Conservation (phyloP, 2,797 vertebrate genomes). For the Bovichtus diacanthus region DNA sequence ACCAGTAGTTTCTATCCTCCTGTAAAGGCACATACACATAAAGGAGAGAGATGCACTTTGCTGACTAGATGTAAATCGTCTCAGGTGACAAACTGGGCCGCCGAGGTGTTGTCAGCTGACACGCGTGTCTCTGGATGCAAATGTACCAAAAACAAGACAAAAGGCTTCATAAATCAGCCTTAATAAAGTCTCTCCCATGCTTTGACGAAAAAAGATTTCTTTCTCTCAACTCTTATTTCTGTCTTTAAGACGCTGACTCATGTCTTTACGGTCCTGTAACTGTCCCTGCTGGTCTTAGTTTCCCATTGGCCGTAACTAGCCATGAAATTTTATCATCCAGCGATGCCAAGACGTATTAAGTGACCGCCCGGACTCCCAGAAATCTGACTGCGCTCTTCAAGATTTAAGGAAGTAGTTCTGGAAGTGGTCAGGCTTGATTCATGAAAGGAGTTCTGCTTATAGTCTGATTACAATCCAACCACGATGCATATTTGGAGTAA, state of each 20-base stretch:
- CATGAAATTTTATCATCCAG: conserved; percentile 65
- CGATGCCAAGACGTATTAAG: conserved; percentile 61
- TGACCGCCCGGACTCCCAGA: conserved; percentile 36
- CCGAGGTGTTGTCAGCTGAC: not conserved
- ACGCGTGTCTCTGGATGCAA: conserved; percentile 4
- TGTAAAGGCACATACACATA: not conserved
- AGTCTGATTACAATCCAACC: conserved; percentile 47
- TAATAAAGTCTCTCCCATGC: conserved; percentile 23
- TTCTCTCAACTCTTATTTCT: conserved; percentile 39
- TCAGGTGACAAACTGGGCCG: not conserved
- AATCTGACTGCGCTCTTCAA: conserved; percentile 18
- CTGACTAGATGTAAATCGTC: not conserved
- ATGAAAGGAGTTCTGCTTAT: conserved; percentile 11
- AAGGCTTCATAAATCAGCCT: conserved; percentile 18
- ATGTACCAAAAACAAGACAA: conserved; percentile 19
- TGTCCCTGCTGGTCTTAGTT: conserved; percentile 47
- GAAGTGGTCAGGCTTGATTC: conserved; percentile 14
- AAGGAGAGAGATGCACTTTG: not conserved
- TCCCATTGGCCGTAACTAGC: conserved; percentile 54
- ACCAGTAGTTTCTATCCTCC: not conserved
- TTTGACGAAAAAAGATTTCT: conserved; percentile 40
- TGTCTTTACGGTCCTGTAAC: conserved; percentile 63
- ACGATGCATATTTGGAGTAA: conserved; percentile 26
- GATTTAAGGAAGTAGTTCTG: conserved; percentile 4
- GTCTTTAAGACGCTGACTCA: conserved; percentile 45